Conservation (phyloP, 2,888 invertebrate species). For the Drosophila setosimentum region DNA sequence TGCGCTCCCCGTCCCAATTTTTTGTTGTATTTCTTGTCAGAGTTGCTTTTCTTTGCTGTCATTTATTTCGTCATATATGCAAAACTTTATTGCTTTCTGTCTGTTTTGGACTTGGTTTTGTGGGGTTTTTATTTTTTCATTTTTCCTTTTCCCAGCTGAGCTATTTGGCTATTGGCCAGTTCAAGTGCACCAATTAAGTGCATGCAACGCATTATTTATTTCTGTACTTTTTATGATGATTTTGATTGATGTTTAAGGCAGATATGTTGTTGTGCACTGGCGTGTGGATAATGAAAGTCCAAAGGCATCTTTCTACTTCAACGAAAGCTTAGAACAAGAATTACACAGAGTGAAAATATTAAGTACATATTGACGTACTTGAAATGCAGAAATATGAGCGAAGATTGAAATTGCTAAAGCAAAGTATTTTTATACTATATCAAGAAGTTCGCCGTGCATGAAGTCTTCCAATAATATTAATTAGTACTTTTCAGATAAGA, state of each 20-base stretch:
- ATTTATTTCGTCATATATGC: constrained; percentile 82
- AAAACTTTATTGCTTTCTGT: constrained; percentile 77
- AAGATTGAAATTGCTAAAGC: background rate
- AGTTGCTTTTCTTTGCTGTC: constrained; percentile 79
- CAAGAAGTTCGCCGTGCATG: background rate
- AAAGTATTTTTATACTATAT: background rate
- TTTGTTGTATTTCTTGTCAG: constrained; percentile 70
- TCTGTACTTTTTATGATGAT: constrained; percentile 1
- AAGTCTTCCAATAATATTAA: background rate
- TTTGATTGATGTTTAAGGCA: constrained; percentile 12
- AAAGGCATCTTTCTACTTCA: constrained; percentile 19
- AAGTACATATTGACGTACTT: background rate
- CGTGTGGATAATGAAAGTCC: constrained; percentile 71
- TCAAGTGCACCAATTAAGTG: constrained; percentile 68
- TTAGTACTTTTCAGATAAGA: background rate
- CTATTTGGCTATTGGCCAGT: constrained; percentile 45
- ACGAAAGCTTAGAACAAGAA: constrained; percentile 6
- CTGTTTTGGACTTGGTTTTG: constrained; percentile 17
- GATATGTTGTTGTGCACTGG: constrained; percentile 42
- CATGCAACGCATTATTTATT: constrained; percentile 54
- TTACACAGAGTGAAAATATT: background rate
- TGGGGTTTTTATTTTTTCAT: background rate
- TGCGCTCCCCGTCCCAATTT: constrained; percentile 8
- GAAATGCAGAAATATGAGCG: background rate
- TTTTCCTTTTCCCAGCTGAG: constrained; percentile 18